A percentile compares a stretch with the other conserved stretches of the same genome.
Evolutionary conservation across 1,140 invertebrate species (phyloP).

Genomic region (Diabrotica undecimpunctata): DNA sequence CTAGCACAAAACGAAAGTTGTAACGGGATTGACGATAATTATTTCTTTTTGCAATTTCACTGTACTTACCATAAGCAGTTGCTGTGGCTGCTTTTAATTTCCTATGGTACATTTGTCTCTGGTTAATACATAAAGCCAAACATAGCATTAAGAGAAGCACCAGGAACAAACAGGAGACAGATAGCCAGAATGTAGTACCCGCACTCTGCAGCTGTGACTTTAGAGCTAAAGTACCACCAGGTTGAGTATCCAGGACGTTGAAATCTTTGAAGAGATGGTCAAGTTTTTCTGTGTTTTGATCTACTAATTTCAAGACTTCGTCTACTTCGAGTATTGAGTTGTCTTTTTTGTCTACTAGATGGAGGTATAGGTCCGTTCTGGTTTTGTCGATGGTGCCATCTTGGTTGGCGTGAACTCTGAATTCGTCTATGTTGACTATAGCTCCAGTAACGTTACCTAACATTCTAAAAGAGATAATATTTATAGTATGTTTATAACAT

Average conservation of each 20-base stretch:
- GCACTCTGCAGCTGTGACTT: constrained; percentile 49
- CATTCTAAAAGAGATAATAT: constrained; percentile 51
- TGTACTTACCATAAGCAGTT: constrained; percentile 77
- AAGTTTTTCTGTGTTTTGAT: constrained; percentile 86
- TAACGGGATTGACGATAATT: no score
- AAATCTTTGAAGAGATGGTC: constrained; percentile 89
- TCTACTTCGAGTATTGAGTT: constrained; percentile 88
- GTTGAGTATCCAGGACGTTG: constrained; percentile 84
- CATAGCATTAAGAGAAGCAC: constrained; percentile 73
- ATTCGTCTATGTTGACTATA: constrained; percentile 91
- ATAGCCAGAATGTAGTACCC: constrained; percentile 68
- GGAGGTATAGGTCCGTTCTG: constrained; percentile 89
- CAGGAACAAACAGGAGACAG: constrained; percentile 75
- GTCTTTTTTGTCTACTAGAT: constrained; percentile 84
- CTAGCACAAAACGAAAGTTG: no score
- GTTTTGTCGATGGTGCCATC: constrained; percentile 91
- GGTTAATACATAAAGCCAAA: constrained; percentile 75
- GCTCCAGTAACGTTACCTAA: constrained; percentile 82
- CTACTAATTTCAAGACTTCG: constrained; percentile 78
- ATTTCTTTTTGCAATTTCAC: constrained; percentile 8
- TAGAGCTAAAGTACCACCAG: constrained; percentile 64
- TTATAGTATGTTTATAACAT: no score
- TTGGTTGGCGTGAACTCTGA: constrained; percentile 86
- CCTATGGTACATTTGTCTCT: constrained; percentile 75
- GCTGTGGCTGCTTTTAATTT: constrained; percentile 92